A percentile compares a stretch with the other conserved stretches of the same genome.
phyloP scores from a whole-genome alignment of 1,140 invertebrate genomes.

The Ceratosolen fusciceps region DNA sequence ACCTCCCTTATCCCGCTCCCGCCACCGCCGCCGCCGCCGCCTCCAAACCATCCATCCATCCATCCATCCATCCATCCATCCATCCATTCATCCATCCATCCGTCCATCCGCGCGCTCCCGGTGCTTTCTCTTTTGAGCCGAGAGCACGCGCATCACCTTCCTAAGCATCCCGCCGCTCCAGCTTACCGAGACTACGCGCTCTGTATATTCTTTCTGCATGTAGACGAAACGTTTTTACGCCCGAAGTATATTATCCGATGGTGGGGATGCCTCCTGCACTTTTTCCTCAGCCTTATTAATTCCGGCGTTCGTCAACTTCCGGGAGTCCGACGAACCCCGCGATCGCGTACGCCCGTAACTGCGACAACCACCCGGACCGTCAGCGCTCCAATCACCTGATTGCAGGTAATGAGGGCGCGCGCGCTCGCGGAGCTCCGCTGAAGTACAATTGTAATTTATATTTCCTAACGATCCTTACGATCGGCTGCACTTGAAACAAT shows the following conservation, averaged over 20 bases:
- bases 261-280: not conserved
- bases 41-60: not conserved
- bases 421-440: no score
- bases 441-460: no score
- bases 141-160: not conserved
- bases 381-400: no score
- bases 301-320: no score
- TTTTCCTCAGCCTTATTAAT: no score
- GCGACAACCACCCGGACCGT: no score
- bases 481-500: no score
- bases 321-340: no score
- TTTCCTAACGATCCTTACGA: no score
- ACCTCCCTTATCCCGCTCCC: not conserved
- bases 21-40: not conserved
- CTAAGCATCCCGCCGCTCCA: constrained; percentile 1
- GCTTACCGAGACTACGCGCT: not conserved
- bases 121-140: constrained; percentile 10
- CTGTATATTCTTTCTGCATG: not conserved
- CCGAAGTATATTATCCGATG: not conserved
- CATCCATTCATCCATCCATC: not conserved
- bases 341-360: no score
- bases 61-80: no score
- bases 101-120: not conserved
- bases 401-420: no score
- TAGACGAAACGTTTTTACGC: not conserved